These are phyloP conservation scores for Phaetusa simplex DNA, from an alignment of 2,113 vertebrate species.

Conservation along the genomic window DNA sequence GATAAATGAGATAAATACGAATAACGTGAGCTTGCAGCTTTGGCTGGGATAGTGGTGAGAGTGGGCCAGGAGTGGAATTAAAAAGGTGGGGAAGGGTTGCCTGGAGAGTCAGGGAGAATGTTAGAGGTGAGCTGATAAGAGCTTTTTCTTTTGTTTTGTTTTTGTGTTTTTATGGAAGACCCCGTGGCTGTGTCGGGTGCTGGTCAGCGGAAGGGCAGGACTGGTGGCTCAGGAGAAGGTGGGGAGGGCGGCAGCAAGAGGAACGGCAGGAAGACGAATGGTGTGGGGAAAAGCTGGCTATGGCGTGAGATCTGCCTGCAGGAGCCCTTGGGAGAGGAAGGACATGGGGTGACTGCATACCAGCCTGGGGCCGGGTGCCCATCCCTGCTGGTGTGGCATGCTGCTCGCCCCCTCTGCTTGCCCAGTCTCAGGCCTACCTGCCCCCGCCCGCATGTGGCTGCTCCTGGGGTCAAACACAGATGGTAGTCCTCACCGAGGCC, in stretches of 20 bases:
- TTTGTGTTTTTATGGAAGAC: neutral
- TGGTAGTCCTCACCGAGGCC: neutral
- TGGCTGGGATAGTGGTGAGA: neutral
- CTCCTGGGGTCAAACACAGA: rapidly evolving
- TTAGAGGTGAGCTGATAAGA: neutral
- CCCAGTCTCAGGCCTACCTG: neutral
- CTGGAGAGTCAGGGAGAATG: no score
- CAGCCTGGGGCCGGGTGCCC: rapidly evolving
- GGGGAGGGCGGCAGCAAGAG: neutral
- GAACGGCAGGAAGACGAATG: rapidly evolving
- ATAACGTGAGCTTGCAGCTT: rapidly evolving
- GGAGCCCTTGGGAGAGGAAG: neutral
- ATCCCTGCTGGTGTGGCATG: neutral
- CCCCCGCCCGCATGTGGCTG: rapidly evolving
- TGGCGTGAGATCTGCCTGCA: neutral
- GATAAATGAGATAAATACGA: neutral
- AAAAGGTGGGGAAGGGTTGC: neutral
- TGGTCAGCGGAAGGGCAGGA: neutral
- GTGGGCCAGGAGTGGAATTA: neutral
- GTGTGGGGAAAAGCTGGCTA: neutral
- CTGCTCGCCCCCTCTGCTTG: neutral
- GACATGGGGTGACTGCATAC: rapidly evolving
- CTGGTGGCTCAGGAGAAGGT: neutral
- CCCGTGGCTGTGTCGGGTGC: rapidly evolving
- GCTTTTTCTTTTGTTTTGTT: rapidly evolving